Evolutionary conservation across 2,888 invertebrate species (phyloP).

Genomic region (Erebia epiphron): DNA sequence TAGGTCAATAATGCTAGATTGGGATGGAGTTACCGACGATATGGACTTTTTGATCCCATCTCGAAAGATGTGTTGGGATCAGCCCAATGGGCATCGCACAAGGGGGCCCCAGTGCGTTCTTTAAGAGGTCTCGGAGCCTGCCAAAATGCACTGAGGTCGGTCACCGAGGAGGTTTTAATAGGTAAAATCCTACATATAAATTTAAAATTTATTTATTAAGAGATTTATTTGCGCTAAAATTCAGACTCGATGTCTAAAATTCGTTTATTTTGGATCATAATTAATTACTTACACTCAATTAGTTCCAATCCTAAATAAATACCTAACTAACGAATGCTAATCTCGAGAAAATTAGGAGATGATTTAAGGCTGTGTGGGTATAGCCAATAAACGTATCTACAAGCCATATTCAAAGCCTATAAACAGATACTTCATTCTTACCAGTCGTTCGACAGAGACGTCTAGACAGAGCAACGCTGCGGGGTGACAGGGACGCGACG

Average conservation of each 20-base stretch:
- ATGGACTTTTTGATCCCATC: neutral
- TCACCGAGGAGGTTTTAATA: no score
- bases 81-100: no score
- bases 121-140: no score
- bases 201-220: no score
- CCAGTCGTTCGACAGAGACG: no score
- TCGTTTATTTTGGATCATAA: neutral
- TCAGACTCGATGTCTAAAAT: neutral
- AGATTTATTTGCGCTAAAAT: neutral
- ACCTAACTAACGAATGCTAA: neutral
- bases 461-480: no score
- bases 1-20: neutral
- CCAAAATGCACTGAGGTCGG: no score
- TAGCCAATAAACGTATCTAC: slow-evolving; percentile 2
- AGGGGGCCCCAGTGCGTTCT: no score
- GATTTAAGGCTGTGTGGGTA: slow-evolving; percentile 12
- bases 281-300: neutral
- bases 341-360: neutral
- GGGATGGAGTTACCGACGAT: neutral
- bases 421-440: no score
- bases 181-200: no score
- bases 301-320: neutral
- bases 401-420: neutral
- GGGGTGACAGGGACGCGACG: no score
- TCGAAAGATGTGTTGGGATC: no score